These are phyloP conservation scores for Euclidia mi DNA, from an alignment of 2,888 invertebrate species.

Conservation along the genomic window DNA sequence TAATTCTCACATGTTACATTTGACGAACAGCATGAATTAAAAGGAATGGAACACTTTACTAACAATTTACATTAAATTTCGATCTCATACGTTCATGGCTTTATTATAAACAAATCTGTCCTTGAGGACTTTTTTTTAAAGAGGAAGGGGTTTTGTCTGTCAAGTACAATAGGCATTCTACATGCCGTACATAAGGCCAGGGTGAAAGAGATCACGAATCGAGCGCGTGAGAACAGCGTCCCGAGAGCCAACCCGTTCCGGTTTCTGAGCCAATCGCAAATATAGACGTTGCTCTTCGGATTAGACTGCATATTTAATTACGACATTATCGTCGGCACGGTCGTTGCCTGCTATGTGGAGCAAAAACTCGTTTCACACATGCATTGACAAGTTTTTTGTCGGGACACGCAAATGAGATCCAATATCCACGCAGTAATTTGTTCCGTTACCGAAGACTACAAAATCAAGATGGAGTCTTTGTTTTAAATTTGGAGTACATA, in stretches of 20 bases:
- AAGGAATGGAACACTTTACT: too few species aligned
- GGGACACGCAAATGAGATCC: conserved; percentile 33
- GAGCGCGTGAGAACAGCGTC: conserved; percentile 72
- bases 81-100: too few species aligned
- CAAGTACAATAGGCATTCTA: conserved; percentile 20
- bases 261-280: conserved; percentile 59
- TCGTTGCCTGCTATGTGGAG: conserved; percentile 36
- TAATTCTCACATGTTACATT: too few species aligned
- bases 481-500: too few species aligned
- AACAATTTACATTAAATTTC: too few species aligned
- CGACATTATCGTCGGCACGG: conserved; percentile 46
- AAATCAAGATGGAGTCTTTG: too few species aligned
- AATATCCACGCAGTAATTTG: conserved; percentile 6
- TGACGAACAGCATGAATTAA: too few species aligned
- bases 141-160: background rate
- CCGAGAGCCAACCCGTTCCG: conserved; percentile 64
- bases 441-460: background rate
- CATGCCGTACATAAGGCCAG: too few species aligned
- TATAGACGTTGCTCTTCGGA: conserved; percentile 38
- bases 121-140: too few species aligned
- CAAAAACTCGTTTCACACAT: conserved; percentile 42
- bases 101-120: too few species aligned
- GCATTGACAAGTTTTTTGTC: conserved; percentile 37
- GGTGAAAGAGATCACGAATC: conserved; percentile 36
- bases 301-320: conserved; percentile 60